Percentiles rank a stretch among this genome's conserved stretches.
phyloP scores from a whole-genome alignment of 2,797 vertebrate genomes.

The Orientallactaga sibirica region DNA sequence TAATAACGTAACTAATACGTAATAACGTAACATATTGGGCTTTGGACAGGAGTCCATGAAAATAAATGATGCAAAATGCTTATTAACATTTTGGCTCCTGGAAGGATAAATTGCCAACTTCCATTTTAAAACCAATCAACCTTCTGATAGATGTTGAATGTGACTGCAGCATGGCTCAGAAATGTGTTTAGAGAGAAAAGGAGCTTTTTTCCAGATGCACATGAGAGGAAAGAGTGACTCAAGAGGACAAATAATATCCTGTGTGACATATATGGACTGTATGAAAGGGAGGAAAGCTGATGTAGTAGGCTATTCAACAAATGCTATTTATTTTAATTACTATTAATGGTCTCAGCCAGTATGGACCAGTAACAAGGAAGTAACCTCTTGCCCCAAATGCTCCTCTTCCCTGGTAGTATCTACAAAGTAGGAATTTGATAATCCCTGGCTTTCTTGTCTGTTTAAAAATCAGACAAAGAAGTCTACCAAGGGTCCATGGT shows the following conservation, averaged over 20 bases:
- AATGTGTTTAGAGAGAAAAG: neutral
- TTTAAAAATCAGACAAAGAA: slow-evolving; percentile 5
- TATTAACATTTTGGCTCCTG: neutral
- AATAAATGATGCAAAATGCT: neutral
- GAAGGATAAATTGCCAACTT: neutral
- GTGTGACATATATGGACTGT: neutral
- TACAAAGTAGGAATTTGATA: neutral
- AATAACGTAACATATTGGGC: neutral
- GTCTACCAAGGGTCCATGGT: neutral
- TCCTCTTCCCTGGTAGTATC: neutral
- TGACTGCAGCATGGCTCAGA: neutral
- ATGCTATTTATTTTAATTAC: neutral
- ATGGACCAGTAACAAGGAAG: neutral
- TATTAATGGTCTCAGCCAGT: neutral
- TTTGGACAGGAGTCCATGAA: neutral
- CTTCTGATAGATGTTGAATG: neutral
- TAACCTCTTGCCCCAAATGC: neutral
- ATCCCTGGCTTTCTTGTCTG: neutral
- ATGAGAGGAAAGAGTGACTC: neutral
- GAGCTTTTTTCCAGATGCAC: neutral
- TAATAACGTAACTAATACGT: neutral
- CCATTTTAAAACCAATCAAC: neutral
- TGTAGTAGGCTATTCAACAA: slow-evolving; percentile 28
- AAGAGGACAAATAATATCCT: neutral
- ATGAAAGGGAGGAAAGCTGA: slow-evolving; percentile 15